These are phyloP conservation scores for Leucosticte australis DNA, from an alignment of 2,113 vertebrate species.

Conservation along the genomic window DNA sequence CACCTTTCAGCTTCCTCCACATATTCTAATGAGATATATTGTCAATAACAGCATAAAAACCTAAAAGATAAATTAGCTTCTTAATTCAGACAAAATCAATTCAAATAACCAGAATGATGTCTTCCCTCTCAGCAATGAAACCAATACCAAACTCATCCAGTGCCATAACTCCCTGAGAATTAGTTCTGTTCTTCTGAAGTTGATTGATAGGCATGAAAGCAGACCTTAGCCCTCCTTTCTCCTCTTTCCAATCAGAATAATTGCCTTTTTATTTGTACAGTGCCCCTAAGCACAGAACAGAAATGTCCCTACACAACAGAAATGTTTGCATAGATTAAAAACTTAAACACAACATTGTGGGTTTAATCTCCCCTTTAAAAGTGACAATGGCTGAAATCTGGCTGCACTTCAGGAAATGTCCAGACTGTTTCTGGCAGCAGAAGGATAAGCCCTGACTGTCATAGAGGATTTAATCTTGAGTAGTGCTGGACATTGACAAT, in stretches of 20 bases:
- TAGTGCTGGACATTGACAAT: not conserved
- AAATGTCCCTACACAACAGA: not conserved
- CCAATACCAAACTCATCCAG: not conserved
- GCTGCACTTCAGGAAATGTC: not conserved
- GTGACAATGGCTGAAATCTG: not conserved
- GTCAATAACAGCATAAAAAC: not conserved
- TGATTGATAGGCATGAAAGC: not conserved
- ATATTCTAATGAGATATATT: not conserved
- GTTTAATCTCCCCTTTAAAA: not conserved
- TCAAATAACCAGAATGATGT: not conserved
- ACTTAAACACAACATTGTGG: not conserved
- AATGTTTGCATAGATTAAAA: not conserved
- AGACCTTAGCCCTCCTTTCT: not conserved
- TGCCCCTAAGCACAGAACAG: not conserved
- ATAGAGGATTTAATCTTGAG: not conserved
- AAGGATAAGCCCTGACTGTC: not conserved
- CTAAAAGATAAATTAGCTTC: not conserved
- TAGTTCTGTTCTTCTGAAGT: not conserved
- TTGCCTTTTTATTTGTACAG: not conserved
- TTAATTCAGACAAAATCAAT: not conserved
- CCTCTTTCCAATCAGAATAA: not conserved
- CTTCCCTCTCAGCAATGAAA: not conserved
- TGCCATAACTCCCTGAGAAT: not conserved
- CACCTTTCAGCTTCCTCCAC: conserved; percentile 80
- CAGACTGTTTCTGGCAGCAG: not conserved